These are phyloP conservation scores for Cantharis flavilabris DNA, from an alignment of 2,888 invertebrate genomes.

Conservation along the genomic window DNA sequence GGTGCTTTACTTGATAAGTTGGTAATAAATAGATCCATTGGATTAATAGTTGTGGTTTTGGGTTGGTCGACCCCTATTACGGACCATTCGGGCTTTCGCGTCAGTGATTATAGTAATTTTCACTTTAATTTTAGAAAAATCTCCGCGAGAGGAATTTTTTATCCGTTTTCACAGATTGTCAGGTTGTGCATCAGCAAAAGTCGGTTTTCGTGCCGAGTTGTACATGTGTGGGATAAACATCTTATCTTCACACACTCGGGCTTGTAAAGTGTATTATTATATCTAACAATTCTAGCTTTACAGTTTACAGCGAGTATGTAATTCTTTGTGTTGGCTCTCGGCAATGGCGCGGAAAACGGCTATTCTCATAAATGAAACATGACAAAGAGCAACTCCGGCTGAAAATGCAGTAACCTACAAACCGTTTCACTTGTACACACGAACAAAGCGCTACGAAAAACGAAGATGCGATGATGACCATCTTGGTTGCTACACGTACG, in stretches of 20 bases:
- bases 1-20: background rate
- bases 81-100: background rate
- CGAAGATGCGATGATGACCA: slow-evolving; percentile 15
- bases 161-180: background rate
- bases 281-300: slow-evolving; percentile 26
- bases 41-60: background rate
- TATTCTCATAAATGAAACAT: slow-evolving; percentile 34
- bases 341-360: slow-evolving; percentile 32
- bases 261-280: slow-evolving; percentile 28
- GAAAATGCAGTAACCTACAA: slow-evolving; percentile 15
- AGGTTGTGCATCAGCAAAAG: background rate
- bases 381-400: slow-evolving; percentile 23
- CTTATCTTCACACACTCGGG: slow-evolving; percentile 27
- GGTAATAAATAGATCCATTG: background rate
- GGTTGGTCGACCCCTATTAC: background rate
- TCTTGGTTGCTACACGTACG: slow-evolving; percentile 27
- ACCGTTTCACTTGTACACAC: slow-evolving; percentile 27
- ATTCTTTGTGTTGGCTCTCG: slow-evolving; percentile 32
- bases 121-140: background rate
- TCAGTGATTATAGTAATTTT: background rate
- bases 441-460: slow-evolving; percentile 16
- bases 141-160: background rate
- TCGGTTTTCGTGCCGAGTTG: slow-evolving; percentile 3
- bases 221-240: slow-evolving; percentile 19
- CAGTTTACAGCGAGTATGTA: slow-evolving; percentile 26